Percentiles rank a stretch among this genome's conserved stretches.
These are phyloP conservation scores for Agrochola lychnidis DNA, from an alignment of 2,888 invertebrate species.

Conservation along the genomic window DNA sequence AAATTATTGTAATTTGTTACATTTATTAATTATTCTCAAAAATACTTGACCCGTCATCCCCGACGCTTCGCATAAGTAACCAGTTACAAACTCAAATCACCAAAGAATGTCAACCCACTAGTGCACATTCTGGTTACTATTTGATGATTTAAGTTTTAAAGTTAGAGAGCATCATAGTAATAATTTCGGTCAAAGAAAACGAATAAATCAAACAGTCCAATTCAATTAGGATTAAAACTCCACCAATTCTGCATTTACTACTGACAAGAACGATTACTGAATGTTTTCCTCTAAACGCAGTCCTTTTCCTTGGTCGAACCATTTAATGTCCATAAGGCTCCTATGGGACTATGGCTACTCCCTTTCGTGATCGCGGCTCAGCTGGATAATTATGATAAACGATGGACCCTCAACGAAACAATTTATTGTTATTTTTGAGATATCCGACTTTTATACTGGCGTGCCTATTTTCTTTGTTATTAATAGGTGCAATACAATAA, in stretches of 20 bases:
- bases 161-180: too few species aligned
- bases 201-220: neutral
- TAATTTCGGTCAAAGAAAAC: neutral
- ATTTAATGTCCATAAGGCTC: slow-evolving; percentile 30
- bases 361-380: slow-evolving; percentile 19
- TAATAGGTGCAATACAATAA: neutral
- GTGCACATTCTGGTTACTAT: too few species aligned
- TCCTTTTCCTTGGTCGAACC: slow-evolving; percentile 1
- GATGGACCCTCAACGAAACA: slow-evolving; percentile 22
- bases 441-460: slow-evolving; percentile 23
- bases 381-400: slow-evolving; percentile 47
- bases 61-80: neutral
- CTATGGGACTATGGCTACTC: neutral
- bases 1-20: too few species aligned
- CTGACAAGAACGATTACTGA: neutral
- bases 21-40: neutral
- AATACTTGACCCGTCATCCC: neutral
- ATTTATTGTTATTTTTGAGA: slow-evolving; percentile 46
- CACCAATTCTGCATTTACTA: neutral
- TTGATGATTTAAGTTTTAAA: too few species aligned
- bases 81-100: neutral
- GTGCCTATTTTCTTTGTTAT: neutral
- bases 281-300: neutral
- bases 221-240: neutral
- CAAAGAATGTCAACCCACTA: too few species aligned